These are phyloP conservation scores for Hypanus sabinus DNA, from an alignment of 2,113 vertebrate species.

Conservation along the genomic window DNA sequence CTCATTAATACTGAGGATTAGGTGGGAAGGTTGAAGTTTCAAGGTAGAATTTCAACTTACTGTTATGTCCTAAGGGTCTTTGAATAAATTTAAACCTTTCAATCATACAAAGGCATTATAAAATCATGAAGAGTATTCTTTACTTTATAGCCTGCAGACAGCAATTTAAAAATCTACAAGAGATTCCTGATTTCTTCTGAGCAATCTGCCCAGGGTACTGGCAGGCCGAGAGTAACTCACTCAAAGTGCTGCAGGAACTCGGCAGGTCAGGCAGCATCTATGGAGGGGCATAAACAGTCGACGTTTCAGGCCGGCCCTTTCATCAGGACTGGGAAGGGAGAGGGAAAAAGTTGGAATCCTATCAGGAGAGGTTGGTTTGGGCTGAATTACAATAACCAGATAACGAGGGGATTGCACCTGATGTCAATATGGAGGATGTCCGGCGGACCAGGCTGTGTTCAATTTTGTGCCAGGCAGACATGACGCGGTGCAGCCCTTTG, in stretches of 20 bases:
- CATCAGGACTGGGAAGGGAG: too few species aligned
- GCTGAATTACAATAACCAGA: background rate
- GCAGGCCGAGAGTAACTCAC: too few species aligned
- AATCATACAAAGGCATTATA: constrained; percentile 24
- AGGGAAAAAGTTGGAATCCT: too few species aligned
- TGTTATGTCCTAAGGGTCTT: background rate
- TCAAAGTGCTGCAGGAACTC: too few species aligned
- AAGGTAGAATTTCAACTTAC: constrained; percentile 35
- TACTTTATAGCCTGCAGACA: background rate
- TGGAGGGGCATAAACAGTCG: too few species aligned
- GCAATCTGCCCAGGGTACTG: too few species aligned
- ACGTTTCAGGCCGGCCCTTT: too few species aligned
- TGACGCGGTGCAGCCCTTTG: background rate
- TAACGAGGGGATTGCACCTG: background rate
- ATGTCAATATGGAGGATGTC: background rate
- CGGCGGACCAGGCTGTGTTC: background rate
- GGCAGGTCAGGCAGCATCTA: too few species aligned
- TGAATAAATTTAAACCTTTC: constrained; percentile 33
- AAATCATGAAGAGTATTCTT: background rate
- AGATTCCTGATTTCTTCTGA: constrained; percentile 1
- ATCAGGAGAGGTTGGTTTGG: background rate
- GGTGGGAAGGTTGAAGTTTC: background rate
- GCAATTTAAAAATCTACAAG: background rate
- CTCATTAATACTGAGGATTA: background rate
- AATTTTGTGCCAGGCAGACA: background rate